A percentile compares a stretch with the other conserved stretches of the same genome.
These are phyloP conservation scores for Agonopterix heracliana DNA, from an alignment of 2,888 invertebrate genomes.

Conservation along the genomic window DNA sequence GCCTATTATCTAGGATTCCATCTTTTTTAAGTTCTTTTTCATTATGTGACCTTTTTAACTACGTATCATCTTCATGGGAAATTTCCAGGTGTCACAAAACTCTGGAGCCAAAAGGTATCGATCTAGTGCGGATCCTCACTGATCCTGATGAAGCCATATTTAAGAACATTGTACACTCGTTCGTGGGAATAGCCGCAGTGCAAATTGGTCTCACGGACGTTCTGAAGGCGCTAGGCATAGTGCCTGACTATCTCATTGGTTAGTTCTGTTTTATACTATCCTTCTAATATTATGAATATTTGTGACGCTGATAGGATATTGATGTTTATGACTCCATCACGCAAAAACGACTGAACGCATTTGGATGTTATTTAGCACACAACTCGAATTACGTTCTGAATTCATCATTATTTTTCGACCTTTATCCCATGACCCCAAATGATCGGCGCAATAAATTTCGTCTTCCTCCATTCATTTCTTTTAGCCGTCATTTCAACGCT, in stretches of 20 bases:
- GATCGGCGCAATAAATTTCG: background rate
- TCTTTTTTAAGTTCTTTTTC: too few relatives aligned
- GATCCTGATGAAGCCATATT: constrained; percentile 54
- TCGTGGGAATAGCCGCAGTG: constrained; percentile 83
- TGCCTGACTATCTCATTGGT: constrained; percentile 84
- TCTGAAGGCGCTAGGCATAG: constrained; percentile 69
- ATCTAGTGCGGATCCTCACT: constrained; percentile 77
- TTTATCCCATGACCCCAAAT: background rate
- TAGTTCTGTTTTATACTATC: constrained; percentile 32
- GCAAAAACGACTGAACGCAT: background rate
- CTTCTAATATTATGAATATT: background rate
- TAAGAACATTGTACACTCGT: constrained; percentile 78
- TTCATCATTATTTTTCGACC: background rate
- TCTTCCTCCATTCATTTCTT: too few relatives aligned
- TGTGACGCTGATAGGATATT: background rate
- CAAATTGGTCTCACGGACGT: constrained; percentile 68
- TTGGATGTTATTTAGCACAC: background rate
- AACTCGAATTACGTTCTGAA: background rate
- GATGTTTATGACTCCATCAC: background rate
- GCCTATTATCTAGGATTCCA: too few relatives aligned
- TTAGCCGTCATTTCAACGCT: too few relatives aligned
- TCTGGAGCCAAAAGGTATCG: constrained; percentile 73
- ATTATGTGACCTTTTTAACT: too few relatives aligned
- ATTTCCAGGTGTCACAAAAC: constrained; percentile 54
- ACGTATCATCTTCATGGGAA: background rate